Conservation (phyloP, 2,113 vertebrate species). For the Salvator merianae region DNA sequence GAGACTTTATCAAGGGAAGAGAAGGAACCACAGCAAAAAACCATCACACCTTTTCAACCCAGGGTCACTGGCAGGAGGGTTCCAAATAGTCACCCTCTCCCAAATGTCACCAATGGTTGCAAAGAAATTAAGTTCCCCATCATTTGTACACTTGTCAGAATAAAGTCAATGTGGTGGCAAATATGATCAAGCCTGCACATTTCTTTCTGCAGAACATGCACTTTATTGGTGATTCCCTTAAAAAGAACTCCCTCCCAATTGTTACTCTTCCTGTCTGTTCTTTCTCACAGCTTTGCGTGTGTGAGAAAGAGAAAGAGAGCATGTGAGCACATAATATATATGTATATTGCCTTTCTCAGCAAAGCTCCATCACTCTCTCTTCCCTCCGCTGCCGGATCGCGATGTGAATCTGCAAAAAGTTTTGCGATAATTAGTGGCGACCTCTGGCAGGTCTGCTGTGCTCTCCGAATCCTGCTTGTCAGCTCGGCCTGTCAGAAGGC, state of each 20-base stretch:
- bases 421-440: conserved; percentile 65
- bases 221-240: not conserved
- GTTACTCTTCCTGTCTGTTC: not conserved
- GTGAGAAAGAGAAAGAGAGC: not conserved
- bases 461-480: conserved; percentile 54
- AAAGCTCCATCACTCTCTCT: conserved; percentile 20
- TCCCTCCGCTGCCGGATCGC: conserved; percentile 4
- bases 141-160: not conserved
- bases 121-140: not conserved
- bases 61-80: not conserved
- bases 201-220: not conserved
- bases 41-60: no score
- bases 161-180: not conserved
- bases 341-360: not conserved
- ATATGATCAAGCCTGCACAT: not conserved
- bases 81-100: no score
- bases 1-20: no score
- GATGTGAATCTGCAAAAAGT: conserved; percentile 59
- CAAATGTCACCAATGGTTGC: not conserved
- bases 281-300: not conserved
- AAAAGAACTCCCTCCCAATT: not conserved
- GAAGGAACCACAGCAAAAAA: no score
- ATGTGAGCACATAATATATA: not conserved
- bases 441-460: conserved; percentile 53
- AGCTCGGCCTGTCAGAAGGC: conserved; percentile 63